Conservation (phyloP, 2,888 invertebrate species). For the Drosophila gaucha region DNA sequence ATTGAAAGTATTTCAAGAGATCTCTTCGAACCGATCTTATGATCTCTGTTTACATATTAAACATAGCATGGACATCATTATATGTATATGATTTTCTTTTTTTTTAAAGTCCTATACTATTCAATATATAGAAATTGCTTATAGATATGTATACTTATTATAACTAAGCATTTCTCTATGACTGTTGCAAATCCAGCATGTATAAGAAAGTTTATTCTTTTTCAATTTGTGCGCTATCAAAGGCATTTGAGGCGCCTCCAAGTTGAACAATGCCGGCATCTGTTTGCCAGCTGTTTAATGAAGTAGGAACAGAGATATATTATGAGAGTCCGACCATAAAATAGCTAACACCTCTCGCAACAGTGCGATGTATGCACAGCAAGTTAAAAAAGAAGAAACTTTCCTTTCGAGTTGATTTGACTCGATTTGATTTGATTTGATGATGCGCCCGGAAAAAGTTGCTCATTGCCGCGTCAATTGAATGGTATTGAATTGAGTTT, state of each 20-base stretch:
- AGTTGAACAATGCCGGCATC: slow-evolving; percentile 25
- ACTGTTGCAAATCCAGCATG: no score
- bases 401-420: slow-evolving; percentile 59
- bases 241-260: slow-evolving; percentile 19
- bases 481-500: slow-evolving; percentile 60
- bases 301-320: slow-evolving; percentile 20
- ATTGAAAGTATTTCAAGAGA: no score
- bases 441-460: slow-evolving; percentile 65
- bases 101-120: not conserved
- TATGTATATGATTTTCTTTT: no score
- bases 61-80: not conserved
- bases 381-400: slow-evolving; percentile 54
- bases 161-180: slow-evolving; percentile 6
- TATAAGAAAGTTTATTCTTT: no score
- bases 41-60: no score
- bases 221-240: slow-evolving; percentile 9
- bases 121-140: not conserved
- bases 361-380: slow-evolving; percentile 46
- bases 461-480: slow-evolving; percentile 59
- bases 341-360: slow-evolving; percentile 60
- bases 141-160: not conserved
- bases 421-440: slow-evolving; percentile 66
- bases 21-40: not conserved
- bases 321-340: slow-evolving; percentile 49
- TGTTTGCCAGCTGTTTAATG: slow-evolving; percentile 23